phyloP scores from a whole-genome alignment of 2,797 vertebrate genomes.

The Sciurus vulgaris region DNA sequence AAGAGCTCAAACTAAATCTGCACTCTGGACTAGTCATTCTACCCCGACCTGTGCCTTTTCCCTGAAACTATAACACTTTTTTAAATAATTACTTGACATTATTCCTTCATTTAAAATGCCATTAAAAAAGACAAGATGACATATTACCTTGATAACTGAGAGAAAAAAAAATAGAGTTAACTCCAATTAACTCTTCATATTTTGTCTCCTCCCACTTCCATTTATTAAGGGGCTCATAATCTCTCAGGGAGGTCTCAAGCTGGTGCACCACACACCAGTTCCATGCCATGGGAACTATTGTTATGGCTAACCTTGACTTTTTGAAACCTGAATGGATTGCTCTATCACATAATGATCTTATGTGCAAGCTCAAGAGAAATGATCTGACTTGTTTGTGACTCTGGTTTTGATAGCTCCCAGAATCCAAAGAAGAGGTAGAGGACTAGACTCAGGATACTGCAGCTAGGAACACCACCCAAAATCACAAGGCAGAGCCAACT shows the following conservation, averaged over 20 bases:
- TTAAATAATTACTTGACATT: not conserved
- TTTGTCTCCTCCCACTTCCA: not conserved
- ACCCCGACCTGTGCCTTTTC: not conserved
- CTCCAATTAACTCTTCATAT: not conserved
- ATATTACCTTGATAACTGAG: constrained; percentile 2
- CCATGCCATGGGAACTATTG: not conserved
- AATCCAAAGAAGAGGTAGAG: not conserved
- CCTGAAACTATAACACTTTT: not conserved
- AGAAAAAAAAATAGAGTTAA: not conserved
- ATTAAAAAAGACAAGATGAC: not conserved
- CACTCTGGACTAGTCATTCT: not conserved
- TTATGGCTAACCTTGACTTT: not conserved
- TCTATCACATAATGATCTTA: not conserved
- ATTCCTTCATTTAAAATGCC: not conserved
- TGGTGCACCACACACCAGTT: not conserved
- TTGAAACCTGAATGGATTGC: constrained; percentile 14
- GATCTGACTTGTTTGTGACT: not conserved
- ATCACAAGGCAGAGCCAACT: not conserved
- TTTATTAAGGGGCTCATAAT: constrained; percentile 16
- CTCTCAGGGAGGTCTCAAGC: not conserved
- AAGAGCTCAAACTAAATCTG: not conserved
- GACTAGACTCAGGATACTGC: not conserved
- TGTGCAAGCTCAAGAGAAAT: constrained; percentile 32
- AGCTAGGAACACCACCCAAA: not conserved
- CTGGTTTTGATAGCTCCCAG: not conserved